A percentile compares a stretch with the other conserved stretches of the same genome.
phyloP scores from a whole-genome alignment of 2,888 invertebrate species.

The Caenorhabditis becei region DNA sequence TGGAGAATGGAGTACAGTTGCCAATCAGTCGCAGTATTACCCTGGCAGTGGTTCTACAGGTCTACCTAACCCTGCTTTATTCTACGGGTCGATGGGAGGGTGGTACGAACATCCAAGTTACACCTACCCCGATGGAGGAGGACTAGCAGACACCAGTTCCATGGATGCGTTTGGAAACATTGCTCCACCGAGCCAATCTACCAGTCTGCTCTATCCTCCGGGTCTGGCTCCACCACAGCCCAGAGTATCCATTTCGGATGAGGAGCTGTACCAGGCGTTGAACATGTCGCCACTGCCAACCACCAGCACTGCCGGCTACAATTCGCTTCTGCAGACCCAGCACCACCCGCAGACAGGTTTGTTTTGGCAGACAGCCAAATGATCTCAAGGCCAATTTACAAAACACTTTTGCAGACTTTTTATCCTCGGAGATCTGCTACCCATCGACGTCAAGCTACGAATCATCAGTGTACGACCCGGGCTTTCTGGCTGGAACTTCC shows the following conservation, averaged over 20 bases:
- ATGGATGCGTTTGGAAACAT: neutral
- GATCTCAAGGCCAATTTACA: neutral
- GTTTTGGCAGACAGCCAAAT: constrained; percentile 5
- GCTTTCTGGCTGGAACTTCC: neutral
- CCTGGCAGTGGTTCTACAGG: constrained; percentile 34
- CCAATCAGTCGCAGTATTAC: constrained; percentile 34
- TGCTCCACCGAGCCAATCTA: neutral
- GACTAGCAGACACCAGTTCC: neutral
- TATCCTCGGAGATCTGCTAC: constrained; percentile 37
- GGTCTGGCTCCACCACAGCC: constrained; percentile 39
- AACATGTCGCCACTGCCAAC: constrained; percentile 35
- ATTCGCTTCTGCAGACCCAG: constrained; percentile 12
- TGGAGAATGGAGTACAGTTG: constrained; percentile 33
- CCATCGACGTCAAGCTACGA: constrained; percentile 43
- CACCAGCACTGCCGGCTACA: no score
- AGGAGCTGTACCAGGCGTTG: constrained; percentile 51
- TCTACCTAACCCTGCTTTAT: constrained; percentile 23
- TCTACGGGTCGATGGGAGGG: constrained; percentile 46
- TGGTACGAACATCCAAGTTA: constrained; percentile 23
- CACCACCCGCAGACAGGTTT: constrained; percentile 14
- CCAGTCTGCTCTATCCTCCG: neutral
- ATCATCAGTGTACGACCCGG: constrained; percentile 5
- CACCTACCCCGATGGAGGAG: neutral
- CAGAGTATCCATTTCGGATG: constrained; percentile 52
- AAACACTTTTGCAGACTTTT: constrained; percentile 42